phyloP scores from a whole-genome alignment of 1,140 invertebrate species.

The Luehdorfia chinensis region DNA sequence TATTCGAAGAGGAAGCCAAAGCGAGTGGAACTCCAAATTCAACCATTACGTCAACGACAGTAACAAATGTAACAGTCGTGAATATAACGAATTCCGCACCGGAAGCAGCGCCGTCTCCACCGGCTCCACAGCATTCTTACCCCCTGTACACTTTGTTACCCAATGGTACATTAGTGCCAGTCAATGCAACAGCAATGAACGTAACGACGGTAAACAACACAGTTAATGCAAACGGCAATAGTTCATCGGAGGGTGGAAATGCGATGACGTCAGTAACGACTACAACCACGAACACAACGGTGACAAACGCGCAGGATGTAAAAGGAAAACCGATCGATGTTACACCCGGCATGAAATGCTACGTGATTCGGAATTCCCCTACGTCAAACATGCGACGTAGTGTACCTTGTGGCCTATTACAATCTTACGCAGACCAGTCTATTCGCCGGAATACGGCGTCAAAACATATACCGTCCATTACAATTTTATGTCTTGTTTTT shows the following conservation, averaged over 20 bases:
- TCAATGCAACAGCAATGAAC: constrained; percentile 37
- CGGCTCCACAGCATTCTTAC: constrained; percentile 15
- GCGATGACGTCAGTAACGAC: constrained; percentile 37
- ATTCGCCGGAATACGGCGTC: constrained; percentile 50
- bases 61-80: constrained; percentile 53
- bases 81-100: constrained; percentile 34
- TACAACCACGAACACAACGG: constrained; percentile 56
- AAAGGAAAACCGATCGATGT: constrained; percentile 59
- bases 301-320: constrained; percentile 54
- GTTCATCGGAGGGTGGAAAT: constrained; percentile 23
- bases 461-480: constrained; percentile 41
- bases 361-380: constrained; percentile 49
- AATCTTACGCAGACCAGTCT: constrained; percentile 58
- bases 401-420: constrained; percentile 56
- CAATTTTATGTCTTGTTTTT: constrained; percentile 37
- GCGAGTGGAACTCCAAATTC: constrained; percentile 38
- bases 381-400: constrained; percentile 45
- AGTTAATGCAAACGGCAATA: constrained; percentile 21
- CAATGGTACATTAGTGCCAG: constrained; percentile 56
- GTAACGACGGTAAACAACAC: constrained; percentile 11
- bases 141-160: constrained; percentile 46
- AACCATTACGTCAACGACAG: constrained; percentile 42
- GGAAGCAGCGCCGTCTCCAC: constrained; percentile 4
- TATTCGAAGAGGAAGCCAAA: constrained; percentile 47
- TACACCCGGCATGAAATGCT: constrained; percentile 64